phyloP scores from a whole-genome alignment of 2,797 vertebrate genomes.

The Trachops cirrhosus region DNA sequence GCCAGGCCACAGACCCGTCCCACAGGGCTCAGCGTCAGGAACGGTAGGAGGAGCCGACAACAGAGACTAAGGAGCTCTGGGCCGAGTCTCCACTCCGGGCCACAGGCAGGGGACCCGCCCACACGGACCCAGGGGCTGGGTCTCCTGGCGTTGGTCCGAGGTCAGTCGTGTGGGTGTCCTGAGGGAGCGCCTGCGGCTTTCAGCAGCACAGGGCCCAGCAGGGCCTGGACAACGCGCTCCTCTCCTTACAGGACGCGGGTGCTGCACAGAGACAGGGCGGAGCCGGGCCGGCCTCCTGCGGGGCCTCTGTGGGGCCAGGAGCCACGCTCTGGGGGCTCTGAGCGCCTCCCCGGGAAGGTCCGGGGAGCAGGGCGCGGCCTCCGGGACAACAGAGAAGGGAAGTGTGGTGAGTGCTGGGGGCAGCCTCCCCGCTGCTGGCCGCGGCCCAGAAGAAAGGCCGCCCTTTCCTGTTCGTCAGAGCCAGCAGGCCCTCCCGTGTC shows the following conservation, averaged over 20 bases:
- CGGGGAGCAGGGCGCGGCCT: background rate
- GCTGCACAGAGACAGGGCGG: background rate
- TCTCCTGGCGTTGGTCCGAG: too few species aligned
- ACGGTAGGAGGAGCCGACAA: too few species aligned
- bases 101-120: too few species aligned
- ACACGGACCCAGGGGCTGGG: too few species aligned
- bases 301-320: background rate
- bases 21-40: too few species aligned
- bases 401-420: background rate
- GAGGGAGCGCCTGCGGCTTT: too few species aligned
- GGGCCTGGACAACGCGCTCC: accelerated
- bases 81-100: too few species aligned
- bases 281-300: background rate
- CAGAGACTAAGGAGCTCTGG: too few species aligned
- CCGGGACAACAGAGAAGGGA: background rate
- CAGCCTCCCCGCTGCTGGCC: background rate
- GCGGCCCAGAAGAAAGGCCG: background rate
- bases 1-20: too few species aligned
- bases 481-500: background rate
- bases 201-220: too few species aligned
- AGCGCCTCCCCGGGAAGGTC: background rate
- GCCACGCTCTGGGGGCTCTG: background rate
- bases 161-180: background rate
- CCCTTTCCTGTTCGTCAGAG: background rate
- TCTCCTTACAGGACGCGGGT: background rate